phyloP scores from a whole-genome alignment of 2,888 invertebrate genomes.

The Rhogogaster chlorosoma region DNA sequence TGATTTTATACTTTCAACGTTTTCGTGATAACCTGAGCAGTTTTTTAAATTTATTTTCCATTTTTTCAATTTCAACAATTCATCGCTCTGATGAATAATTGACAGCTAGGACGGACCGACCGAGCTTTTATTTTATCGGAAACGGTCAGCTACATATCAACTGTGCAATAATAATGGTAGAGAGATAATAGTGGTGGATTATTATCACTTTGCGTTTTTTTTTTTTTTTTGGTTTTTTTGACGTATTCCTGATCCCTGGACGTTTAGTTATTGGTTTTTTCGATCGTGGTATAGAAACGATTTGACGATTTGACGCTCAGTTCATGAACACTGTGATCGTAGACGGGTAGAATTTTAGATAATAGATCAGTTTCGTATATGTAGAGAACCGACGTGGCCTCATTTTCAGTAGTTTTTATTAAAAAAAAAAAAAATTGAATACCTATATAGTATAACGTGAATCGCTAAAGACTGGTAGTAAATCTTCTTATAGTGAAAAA shows the following conservation, averaged over 20 bases:
- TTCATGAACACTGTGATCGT: conserved; percentile 76
- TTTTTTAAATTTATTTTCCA: background rate
- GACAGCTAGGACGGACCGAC: background rate
- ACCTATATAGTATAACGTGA: conserved; percentile 57
- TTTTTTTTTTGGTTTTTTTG: too few relatives aligned
- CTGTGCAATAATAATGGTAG: background rate
- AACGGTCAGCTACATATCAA: conserved; percentile 10
- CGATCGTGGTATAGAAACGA: conserved; percentile 39
- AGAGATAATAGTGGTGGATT: background rate
- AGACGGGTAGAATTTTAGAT: conserved; percentile 61
- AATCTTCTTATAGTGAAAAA: conserved; percentile 57
- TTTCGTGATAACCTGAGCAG: background rate
- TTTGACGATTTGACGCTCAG: conserved; percentile 69
- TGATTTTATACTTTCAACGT: background rate
- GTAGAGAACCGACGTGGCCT: conserved; percentile 70
- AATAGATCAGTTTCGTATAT: conserved; percentile 50
- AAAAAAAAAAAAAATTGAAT: conserved; percentile 24
- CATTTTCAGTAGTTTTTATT: conserved; percentile 62
- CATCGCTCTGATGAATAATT: background rate
- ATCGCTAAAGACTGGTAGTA: conserved; percentile 74
- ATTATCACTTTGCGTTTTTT: background rate
- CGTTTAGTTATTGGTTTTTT: background rate
- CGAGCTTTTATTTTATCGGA: background rate
- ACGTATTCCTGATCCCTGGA: background rate
- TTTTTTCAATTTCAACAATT: background rate